Base-by-base conservation (phyloP, 1,140 invertebrate genomes). In the Bacillus rossius region DNA sequence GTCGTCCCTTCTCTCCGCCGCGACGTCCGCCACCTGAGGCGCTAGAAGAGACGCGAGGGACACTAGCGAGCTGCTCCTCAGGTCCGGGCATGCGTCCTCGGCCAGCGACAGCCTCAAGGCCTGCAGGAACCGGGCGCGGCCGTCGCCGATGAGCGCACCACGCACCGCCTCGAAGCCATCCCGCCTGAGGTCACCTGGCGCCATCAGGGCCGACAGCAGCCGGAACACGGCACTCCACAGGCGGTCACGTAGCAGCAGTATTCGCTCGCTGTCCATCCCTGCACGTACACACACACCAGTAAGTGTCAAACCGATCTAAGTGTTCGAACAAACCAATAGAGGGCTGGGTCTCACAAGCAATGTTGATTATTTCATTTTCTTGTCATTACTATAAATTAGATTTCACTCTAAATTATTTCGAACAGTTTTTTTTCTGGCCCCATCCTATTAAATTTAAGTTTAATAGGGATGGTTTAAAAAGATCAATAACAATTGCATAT, bases 201-300 rank as follows among this genome's bases (percentile, higher is more conserved):
- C 70, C 5, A 79, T 57, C 14, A 69, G 61, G 17, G 71, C 64
- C 14, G 57, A 52, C 20, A 79, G 55, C 37, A 81, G 75, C 57
- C 74, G 73, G 47, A 75, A 81, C 22, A 79, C 71, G 61, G 74
- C 73, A 2, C 61, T 72, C 72, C 73, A 75, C 1, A 81, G 53
- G 63, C 66, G 68, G 52, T 79, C 78, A 14, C 74, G 67, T 1
- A 79, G 52, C 59, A 70, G 72, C 14, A 73, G 29, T 19, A 79
- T 57, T 37, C 70, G 67, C 1, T 65, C 47, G 48, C 67, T 65
- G 26, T 69, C 41, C 3, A 57, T 66, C 61, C 70, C 77, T 79
- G n/a, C n/a, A n/a, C n/a, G n/a, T n/a, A n/a, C n/a, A n/a, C n/a
- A n/a, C n/a, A n/a, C n/a, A n/a, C n/a, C n/a, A n/a, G 59, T 8